These are phyloP conservation scores for Brenthis ino DNA, from an alignment of 2,888 invertebrate genomes.

Conservation along the genomic window DNA sequence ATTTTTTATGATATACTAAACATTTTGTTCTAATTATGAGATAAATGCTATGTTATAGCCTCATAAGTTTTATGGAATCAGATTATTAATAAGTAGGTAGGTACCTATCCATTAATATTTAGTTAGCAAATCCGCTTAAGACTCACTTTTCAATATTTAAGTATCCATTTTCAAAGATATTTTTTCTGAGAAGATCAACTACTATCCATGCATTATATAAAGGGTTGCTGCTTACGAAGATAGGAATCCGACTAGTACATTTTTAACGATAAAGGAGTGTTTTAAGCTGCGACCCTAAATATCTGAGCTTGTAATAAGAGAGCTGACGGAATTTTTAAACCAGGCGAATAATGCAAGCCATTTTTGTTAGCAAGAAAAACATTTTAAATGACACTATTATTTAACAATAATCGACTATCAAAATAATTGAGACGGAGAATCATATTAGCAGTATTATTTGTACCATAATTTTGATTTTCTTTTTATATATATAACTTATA, in stretches of 20 bases:
- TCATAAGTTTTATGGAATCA: slow-evolving; percentile 14
- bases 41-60: slow-evolving; percentile 23
- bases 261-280: slow-evolving; percentile 22
- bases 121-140: neutral
- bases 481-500: too few relatives aligned
- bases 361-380: neutral
- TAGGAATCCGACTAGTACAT: slow-evolving; percentile 23
- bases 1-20: slow-evolving; percentile 37
- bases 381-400: neutral
- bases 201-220: slow-evolving; percentile 27
- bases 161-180: slow-evolving; percentile 10
- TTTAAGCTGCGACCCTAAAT: slow-evolving; percentile 15
- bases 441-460: too few relatives aligned
- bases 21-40: slow-evolving; percentile 34
- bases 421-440: too few relatives aligned
- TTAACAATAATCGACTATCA: too few relatives aligned
- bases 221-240: slow-evolving; percentile 28
- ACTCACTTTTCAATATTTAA: slow-evolving; percentile 19
- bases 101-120: slow-evolving; percentile 10
- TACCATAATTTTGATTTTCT: too few relatives aligned
- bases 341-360: neutral
- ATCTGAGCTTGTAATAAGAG: slow-evolving; percentile 11
- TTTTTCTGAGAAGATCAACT: slow-evolving; percentile 29
- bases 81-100: slow-evolving; percentile 5
- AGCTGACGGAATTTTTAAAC: slow-evolving; percentile 7